Evolutionary conservation across 1,140 invertebrate genomes (phyloP).

Genomic region (Drosophila paulistorum): DNA sequence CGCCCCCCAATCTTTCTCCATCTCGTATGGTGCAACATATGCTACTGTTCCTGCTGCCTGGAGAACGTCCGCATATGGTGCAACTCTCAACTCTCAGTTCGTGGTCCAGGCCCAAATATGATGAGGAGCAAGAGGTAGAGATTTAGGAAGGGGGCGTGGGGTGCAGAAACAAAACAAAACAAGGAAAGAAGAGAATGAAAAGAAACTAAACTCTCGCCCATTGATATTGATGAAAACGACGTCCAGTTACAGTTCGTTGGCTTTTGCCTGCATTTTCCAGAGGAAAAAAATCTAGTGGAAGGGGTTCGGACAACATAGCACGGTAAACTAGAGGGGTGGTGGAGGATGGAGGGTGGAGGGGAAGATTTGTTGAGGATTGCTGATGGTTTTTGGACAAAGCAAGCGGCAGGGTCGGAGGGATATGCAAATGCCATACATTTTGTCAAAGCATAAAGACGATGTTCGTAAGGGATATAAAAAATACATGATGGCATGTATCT

Average conservation of each 20-base stretch:
- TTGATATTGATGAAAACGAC: constrained; percentile 81
- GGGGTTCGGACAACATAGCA: background rate
- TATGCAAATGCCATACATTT: constrained; percentile 78
- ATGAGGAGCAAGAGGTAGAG: no score
- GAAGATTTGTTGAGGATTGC: background rate
- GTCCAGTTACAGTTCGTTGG: constrained; percentile 81
- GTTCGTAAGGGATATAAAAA: constrained; percentile 70
- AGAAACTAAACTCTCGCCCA: constrained; percentile 51
- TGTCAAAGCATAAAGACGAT: constrained; percentile 81
- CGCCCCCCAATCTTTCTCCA: constrained; percentile 2
- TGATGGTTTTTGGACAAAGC: background rate
- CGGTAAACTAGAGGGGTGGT: background rate
- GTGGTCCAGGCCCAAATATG: constrained; percentile 38
- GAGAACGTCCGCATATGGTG: constrained; percentile 64
- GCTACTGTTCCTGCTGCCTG: constrained; percentile 24
- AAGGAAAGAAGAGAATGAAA: constrained; percentile 19
- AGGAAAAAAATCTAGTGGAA: constrained; percentile 42
- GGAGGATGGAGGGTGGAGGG: background rate
- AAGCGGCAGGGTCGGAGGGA: background rate
- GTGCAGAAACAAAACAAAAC: constrained; percentile 14
- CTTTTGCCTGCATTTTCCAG: constrained; percentile 75
- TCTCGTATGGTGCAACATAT: constrained; percentile 34
- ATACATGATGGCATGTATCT: constrained; percentile 72
- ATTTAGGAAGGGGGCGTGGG: background rate
- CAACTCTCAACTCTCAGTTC: constrained; percentile 63